Evolutionary conservation across 2,113 vertebrate species (phyloP).

Genomic region (Pantherophis guttatus): DNA sequence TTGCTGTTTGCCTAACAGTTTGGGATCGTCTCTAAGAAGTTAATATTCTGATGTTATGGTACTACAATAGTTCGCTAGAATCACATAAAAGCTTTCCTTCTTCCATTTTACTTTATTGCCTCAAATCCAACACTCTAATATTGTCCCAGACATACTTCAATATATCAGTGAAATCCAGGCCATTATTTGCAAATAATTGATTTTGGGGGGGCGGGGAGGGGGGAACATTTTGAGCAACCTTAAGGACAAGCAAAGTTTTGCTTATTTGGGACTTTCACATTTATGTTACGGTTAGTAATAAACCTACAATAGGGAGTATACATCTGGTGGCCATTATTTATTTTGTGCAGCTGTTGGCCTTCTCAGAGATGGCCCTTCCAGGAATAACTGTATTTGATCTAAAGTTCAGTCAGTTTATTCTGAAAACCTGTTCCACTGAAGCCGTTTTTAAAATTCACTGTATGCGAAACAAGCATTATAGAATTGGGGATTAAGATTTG

Average conservation of each 20-base stretch:
- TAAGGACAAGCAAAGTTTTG: constrained; percentile 35
- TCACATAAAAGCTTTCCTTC: background rate
- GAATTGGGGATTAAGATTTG: background rate
- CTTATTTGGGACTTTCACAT: background rate
- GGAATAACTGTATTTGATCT: fast-evolving
- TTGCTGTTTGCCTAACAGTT: background rate
- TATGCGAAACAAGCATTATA: background rate
- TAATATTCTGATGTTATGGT: background rate
- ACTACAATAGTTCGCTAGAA: background rate
- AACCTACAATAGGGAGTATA: background rate
- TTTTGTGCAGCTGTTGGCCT: background rate
- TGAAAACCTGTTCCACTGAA: background rate
- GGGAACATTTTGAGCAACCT: background rate
- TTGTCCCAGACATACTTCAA: background rate
- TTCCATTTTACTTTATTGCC: constrained; percentile 30
- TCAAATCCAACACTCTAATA: background rate
- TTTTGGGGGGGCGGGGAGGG: background rate
- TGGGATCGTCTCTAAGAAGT: background rate
- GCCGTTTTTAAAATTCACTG: background rate
- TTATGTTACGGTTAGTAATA: background rate
- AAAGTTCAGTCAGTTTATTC: background rate
- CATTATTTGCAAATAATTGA: background rate
- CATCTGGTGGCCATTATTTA: background rate
- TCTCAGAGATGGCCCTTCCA: background rate
- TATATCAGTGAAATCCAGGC: background rate